These are phyloP conservation scores for Machaerirhynchus nigripectus DNA, from an alignment of 2,113 vertebrate genomes.

Conservation along the genomic window DNA sequence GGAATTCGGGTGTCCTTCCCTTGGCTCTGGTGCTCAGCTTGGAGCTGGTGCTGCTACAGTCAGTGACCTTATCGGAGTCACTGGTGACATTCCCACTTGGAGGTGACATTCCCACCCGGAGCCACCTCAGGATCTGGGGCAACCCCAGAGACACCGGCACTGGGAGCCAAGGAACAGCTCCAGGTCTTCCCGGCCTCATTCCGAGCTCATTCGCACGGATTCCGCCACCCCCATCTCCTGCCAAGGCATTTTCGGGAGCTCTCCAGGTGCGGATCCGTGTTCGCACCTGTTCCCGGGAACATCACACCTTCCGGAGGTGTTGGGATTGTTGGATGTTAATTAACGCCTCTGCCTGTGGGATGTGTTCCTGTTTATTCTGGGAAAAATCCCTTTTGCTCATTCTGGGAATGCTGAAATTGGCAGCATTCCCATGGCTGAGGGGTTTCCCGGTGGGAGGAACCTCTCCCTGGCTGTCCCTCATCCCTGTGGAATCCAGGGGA, in stretches of 20 bases:
- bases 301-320: neutral
- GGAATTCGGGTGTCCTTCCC: accelerated
- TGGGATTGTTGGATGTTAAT: neutral
- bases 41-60: accelerated
- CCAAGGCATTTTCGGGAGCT: neutral
- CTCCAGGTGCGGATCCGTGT: neutral
- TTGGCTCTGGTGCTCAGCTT: neutral
- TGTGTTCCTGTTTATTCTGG: accelerated
- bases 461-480: accelerated
- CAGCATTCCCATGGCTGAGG: accelerated
- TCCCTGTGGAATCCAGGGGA: accelerated
- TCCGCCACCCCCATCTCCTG: neutral
- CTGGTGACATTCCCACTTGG: neutral
- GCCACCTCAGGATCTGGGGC: accelerated
- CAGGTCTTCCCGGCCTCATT: neutral
- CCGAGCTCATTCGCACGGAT: neutral
- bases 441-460: neutral
- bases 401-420: accelerated
- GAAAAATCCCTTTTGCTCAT: neutral
- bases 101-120: neutral
- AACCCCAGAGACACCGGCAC: accelerated
- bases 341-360: neutral
- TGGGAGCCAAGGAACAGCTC: neutral
- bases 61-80: neutral
- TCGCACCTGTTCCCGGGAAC: neutral